Evolutionary conservation across 2,797 vertebrate species (phyloP).

Genomic region (Mycteria americana): DNA sequence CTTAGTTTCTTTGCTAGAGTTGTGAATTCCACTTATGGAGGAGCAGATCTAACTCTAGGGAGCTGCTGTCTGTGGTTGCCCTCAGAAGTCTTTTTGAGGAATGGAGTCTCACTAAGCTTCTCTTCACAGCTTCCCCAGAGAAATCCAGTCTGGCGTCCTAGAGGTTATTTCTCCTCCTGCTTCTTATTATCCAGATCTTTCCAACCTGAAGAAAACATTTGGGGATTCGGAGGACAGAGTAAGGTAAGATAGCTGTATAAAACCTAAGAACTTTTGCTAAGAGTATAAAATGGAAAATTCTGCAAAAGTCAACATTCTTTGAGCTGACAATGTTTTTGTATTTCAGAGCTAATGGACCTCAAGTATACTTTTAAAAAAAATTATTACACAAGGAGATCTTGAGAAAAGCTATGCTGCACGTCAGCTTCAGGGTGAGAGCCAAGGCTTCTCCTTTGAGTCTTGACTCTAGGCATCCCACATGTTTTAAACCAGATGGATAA

Average conservation of each 20-base stretch:
- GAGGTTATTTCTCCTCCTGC: slow-evolving; percentile 86
- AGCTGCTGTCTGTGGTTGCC: neutral
- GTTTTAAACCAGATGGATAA: neutral
- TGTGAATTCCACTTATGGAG: neutral
- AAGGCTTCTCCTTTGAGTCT: neutral
- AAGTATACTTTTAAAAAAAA: neutral
- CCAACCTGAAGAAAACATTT: slow-evolving; percentile 70
- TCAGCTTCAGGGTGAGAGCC: neutral
- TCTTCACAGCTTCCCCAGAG: slow-evolving; percentile 76
- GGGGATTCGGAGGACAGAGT: slow-evolving; percentile 81
- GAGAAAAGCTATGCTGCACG: neutral
- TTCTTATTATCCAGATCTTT: slow-evolving; percentile 83
- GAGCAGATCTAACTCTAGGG: neutral
- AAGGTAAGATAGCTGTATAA: slow-evolving; percentile 64
- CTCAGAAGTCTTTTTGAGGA: neutral
- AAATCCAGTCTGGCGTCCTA: slow-evolving; percentile 82
- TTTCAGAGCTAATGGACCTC: neutral
- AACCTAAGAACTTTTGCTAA: neutral
- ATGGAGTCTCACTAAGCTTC: neutral
- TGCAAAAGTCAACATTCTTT: neutral
- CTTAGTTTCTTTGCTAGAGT: neutral
- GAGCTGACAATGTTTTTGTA: neutral
- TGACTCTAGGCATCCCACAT: neutral
- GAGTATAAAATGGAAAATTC: neutral
- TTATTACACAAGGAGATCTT: neutral